Evolutionary conservation across 2,888 invertebrate species (phyloP), one percentile per base, ranked within the genome.

Genomic region (Ferdinandea cuprea): DNA sequence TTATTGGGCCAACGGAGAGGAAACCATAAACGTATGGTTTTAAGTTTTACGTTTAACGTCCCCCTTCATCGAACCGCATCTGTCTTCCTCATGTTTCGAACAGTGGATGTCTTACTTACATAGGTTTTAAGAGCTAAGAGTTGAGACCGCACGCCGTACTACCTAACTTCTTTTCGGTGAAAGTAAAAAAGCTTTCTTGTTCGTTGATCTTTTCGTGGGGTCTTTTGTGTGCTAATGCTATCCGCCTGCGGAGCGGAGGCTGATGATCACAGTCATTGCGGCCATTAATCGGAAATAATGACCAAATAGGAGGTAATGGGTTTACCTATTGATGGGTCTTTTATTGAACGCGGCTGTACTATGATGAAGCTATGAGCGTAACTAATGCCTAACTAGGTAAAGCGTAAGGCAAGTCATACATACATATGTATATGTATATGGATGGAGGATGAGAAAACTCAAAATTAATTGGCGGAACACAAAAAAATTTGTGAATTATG

Each of bases 101-200:
- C 32, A 9, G 69, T 69, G 56, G 56, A 61, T 56, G 50, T 61
- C 73, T 74, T 28, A 48, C 59, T 79, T 68, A 48, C 59, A 73
- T 68, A 21, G 30, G 35, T 66, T 52, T 73, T 4, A 19, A 54
- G 25, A 25, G 25, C 5, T 25, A 5, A 2, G 25, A 25, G 25
- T 25, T 5, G 25, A 2, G 61, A 68, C 46, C 42, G 28, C 42
- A 48, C 40, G 73, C 21, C 32, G n/a, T n/a, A n/a, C n/a, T n/a
- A n/a, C n/a, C n/a, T n/a, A n/a, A n/a, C n/a, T 68, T 8, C 35
- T 30, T 59, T 65, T 76, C 40, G 69, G 81, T 77, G 81, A 81
- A 81, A 81, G 81, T 81, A 52, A 76, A 52, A 28, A 48, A 15
- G 40, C 54, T 74, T 74, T 54, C 48, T 61, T 68, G 72, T 74